A percentile compares a stretch with the other conserved stretches of the same genome.
phyloP scores from a whole-genome alignment of 2,113 vertebrate species.

The Amblyopsis rosae region DNA sequence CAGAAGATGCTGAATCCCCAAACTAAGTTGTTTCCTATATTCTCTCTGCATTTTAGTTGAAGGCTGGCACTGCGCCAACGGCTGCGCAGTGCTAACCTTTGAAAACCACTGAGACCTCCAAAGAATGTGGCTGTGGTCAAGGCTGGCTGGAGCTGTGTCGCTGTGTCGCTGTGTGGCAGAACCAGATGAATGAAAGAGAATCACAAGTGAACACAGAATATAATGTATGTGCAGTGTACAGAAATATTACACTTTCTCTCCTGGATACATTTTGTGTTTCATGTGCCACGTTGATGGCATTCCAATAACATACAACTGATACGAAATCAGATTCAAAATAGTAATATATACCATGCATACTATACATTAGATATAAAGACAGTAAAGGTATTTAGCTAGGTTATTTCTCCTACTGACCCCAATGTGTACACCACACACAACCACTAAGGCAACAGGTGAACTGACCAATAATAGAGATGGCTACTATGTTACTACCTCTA shows the following conservation, averaged over 20 bases:
- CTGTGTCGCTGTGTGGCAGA: neutral
- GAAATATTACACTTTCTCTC: no score
- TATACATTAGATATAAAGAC: no score
- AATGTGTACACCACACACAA: neutral
- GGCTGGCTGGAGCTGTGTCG: slow-evolving; percentile 39
- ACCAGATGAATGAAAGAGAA: slow-evolving; percentile 41
- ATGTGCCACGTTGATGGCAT: no score
- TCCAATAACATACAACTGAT: no score
- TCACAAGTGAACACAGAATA: slow-evolving; percentile 56
- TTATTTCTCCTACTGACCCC: neutral
- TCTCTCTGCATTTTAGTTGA: slow-evolving; percentile 40
- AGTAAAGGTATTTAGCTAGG: no score
- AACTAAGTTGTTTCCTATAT: slow-evolving; percentile 43
- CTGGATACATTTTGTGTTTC: no score
- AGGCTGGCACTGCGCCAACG: slow-evolving; percentile 59
- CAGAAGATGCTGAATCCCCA: slow-evolving; percentile 59
- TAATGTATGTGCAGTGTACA: slow-evolving; percentile 53
- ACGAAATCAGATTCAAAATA: no score
- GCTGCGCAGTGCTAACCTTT: slow-evolving; percentile 66
- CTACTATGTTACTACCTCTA: neutral
- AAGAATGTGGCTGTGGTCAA: slow-evolving; percentile 75
- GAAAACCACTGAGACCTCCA: slow-evolving; percentile 70
- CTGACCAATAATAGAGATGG: neutral
- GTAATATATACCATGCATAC: no score
- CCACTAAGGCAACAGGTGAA: neutral